These are phyloP conservation scores for Cacatua alba DNA, from an alignment of 2,113 vertebrate species.

Conservation along the genomic window DNA sequence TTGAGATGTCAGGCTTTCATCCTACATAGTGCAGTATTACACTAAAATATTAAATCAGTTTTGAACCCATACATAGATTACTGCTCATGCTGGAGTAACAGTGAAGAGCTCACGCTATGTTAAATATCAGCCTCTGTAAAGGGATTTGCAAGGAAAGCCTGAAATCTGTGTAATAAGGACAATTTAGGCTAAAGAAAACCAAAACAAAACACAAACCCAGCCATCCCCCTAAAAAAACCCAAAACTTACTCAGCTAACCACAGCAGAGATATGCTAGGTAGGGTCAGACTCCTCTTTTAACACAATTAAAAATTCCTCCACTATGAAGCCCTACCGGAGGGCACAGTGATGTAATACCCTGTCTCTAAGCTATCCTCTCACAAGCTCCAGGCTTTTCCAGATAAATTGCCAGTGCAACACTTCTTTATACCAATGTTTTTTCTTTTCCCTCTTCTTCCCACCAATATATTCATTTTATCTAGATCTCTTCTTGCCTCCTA, in stretches of 20 bases:
- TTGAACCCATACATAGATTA: background rate
- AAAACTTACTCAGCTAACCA: background rate
- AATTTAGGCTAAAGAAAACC: background rate
- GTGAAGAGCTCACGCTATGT: rapidly evolving
- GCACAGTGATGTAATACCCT: background rate
- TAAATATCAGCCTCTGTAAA: background rate
- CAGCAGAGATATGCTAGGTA: background rate
- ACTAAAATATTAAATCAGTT: background rate
- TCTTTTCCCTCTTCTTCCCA: background rate
- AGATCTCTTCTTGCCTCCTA: background rate
- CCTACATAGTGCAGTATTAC: background rate
- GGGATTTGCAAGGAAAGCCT: background rate
- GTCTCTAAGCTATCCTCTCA: background rate
- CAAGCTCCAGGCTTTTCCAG: background rate
- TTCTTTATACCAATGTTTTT: background rate
- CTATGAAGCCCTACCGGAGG: background rate
- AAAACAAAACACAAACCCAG: background rate
- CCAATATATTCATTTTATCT: background rate
- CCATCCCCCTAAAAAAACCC: background rate
- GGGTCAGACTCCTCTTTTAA: background rate
- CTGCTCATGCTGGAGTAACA: background rate
- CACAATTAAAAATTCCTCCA: background rate
- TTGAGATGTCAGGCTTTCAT: background rate
- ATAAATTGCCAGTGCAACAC: background rate
- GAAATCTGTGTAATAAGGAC: background rate